phyloP scores from a whole-genome alignment of 2,113 vertebrate genomes.

The Heterotilapia buettikoferi region DNA sequence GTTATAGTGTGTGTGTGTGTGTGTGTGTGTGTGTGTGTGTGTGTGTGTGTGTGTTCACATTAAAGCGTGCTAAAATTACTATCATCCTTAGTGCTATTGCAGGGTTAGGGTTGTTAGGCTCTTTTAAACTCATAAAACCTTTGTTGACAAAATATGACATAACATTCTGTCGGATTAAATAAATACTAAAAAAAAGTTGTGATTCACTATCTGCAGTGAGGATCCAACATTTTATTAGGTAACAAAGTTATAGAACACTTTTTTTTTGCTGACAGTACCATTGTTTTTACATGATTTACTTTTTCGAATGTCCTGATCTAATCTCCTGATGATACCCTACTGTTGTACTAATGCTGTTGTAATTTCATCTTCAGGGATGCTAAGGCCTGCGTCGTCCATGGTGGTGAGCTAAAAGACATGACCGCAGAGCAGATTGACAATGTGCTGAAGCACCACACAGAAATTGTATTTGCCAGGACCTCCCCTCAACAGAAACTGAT shows the following conservation, averaged over 20 bases:
- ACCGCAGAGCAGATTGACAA: rapidly evolving
- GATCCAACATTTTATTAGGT: neutral
- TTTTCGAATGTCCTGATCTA: neutral
- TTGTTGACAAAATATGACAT: neutral
- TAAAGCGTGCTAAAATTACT: neutral
- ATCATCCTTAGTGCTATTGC: neutral
- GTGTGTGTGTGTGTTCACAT: neutral
- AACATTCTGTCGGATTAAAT: neutral
- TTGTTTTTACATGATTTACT: neutral
- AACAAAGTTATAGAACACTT: neutral
- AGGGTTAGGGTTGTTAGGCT: neutral
- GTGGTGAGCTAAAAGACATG: neutral
- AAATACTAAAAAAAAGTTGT: neutral
- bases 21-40: too few relatives aligned
- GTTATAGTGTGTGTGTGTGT: neutral
- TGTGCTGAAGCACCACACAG: neutral
- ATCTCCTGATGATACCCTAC: neutral
- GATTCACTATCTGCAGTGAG: neutral
- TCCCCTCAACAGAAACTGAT: neutral
- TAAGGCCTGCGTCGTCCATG: neutral
- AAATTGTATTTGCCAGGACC: neutral
- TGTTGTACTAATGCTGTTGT: rapidly evolving
- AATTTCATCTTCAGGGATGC: neutral
- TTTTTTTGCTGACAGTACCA: neutral
- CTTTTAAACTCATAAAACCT: neutral